These are phyloP conservation scores for Agrochola macilenta DNA, from an alignment of 2,888 invertebrate species.

Conservation along the genomic window DNA sequence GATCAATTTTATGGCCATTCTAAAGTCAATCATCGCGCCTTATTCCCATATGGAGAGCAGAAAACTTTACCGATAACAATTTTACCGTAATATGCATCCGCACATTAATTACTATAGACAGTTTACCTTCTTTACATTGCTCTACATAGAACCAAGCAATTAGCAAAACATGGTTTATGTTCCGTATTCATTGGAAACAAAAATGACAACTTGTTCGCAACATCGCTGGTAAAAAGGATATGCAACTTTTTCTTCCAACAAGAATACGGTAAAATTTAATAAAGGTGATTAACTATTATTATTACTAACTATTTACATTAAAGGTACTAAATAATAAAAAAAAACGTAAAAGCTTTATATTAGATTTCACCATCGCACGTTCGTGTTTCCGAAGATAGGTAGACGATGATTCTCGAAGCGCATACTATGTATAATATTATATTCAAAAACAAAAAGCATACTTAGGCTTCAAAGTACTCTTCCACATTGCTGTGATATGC, in stretches of 20 bases:
- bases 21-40: conserved; percentile 29
- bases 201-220: not conserved
- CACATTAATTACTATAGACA: conserved; percentile 38
- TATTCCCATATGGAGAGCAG: not conserved
- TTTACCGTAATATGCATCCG: conserved; percentile 50
- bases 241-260: not conserved
- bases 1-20: conserved; percentile 41
- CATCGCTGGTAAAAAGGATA: not conserved
- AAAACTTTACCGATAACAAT: conserved; percentile 18
- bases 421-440: not conserved
- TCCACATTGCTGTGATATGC: too few species aligned
- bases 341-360: not conserved
- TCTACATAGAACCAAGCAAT: conserved; percentile 14
- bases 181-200: not conserved
- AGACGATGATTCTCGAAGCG: not conserved
- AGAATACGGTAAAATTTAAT: not conserved
- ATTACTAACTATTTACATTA: not conserved
- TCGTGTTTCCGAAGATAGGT: not conserved
- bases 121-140: conserved; percentile 17
- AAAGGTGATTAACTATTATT: not conserved
- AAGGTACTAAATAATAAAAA: not conserved
- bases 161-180: conserved; percentile 5
- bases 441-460: not conserved
- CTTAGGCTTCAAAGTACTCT: too few species aligned
- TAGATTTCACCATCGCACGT: not conserved